Conservation (phyloP, 1,140 invertebrate species). For the Megalonaias nervosa region DNA sequence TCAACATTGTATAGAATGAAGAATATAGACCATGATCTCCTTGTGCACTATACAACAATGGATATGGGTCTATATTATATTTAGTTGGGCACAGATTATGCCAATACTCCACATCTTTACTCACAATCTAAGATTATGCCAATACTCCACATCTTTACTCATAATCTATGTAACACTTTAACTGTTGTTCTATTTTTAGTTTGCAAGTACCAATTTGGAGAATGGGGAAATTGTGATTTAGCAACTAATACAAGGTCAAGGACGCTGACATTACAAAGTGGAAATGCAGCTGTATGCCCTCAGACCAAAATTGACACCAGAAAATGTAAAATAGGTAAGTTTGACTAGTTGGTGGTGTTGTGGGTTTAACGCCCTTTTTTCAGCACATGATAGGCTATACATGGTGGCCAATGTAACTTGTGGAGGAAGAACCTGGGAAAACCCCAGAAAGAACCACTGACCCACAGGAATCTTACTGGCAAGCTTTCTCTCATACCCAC, state of each 20-base stretch:
- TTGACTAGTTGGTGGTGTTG: neutral
- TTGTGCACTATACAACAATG: no score
- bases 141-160: neutral
- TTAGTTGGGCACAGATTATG: neutral
- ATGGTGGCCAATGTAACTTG: no score
- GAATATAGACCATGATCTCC: no score
- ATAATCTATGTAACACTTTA: neutral
- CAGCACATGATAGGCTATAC: no score
- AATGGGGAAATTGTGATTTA: constrained; percentile 36
- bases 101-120: neutral
- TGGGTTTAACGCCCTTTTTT: no score
- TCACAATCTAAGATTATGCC: neutral
- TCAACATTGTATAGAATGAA: no score
- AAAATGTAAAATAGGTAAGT: constrained; percentile 39
- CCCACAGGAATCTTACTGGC: no score
- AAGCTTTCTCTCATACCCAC: no score
- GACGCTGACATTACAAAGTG: constrained; percentile 18
- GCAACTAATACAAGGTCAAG: constrained; percentile 30
- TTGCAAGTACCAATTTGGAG: constrained; percentile 30
- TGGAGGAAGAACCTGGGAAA: no score
- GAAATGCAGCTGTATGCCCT: constrained; percentile 17
- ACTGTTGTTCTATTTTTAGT: constrained; percentile 12
- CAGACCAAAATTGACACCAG: constrained; percentile 18
- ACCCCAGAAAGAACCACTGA: no score
- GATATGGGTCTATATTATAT: neutral